Base-by-base conservation (phyloP, 2,888 invertebrate species). In the Hartigia nigra region DNA sequence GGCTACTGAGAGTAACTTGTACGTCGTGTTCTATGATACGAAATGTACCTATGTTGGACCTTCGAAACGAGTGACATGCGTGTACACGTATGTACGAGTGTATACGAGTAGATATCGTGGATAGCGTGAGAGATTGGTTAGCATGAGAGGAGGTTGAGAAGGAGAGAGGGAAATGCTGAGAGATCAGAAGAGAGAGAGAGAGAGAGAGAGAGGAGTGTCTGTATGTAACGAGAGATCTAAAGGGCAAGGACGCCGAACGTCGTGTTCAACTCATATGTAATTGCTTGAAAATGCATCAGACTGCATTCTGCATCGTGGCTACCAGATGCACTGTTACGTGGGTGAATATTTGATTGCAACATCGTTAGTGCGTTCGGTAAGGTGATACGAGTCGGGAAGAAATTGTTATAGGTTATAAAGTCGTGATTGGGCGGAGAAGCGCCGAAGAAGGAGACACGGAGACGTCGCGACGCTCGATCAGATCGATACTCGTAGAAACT, bases 241-340 rank as follows among this genome's bases (percentile, higher is more conserved):
- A 84, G 84, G 85, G 84, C 85, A 85, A 85, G 85, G 85, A 85
- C 85, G 84, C 78, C 74, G 78, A 80, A 75, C 77, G 55, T 34
- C 76, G 36, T 32, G n/a, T 32, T 72, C 72, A 9, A 72, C 31
- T 72, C 31, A 14, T 14, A 55, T 55, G 31, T 72, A 72, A 31
- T 32, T 31, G 32, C 72, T 31, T 32, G 72, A 72, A 31, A 32
- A 72, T 32, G 72, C 32, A 32, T 72, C 14, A 31, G 31, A 72
- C 72, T 72, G 31, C 72, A 32, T 32, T 72, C 72, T 32, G 72
- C 72, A 32, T 72, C 31, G 11, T 72, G 72, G 23, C 39, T 55
- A 55, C 39, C 23, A 55, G 39, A 23, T 55, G 39, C 39, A 55
- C 39, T 23, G 37, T 12, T 12, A 37, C 12, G 12, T 4, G 14